phyloP scores from a whole-genome alignment of 2,888 invertebrate species.

The Oconnorella tubifera region DNA sequence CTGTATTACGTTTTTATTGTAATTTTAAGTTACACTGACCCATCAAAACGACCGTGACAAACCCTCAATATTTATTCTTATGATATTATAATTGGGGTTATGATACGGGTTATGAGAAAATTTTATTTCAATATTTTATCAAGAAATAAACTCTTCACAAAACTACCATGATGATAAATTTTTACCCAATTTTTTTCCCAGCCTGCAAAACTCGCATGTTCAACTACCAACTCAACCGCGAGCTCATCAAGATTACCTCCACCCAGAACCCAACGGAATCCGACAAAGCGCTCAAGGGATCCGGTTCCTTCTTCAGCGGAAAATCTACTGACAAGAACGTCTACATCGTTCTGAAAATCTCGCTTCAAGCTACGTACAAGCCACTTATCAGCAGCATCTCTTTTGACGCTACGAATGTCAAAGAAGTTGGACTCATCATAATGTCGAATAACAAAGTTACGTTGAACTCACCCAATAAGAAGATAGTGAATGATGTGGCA shows the following conservation, averaged over 20 bases:
- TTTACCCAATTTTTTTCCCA: too few relatives aligned
- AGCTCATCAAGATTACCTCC: constrained; percentile 1
- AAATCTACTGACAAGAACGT: background rate
- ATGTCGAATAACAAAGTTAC: background rate
- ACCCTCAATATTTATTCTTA: too few relatives aligned
- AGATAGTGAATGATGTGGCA: background rate
- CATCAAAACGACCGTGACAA: too few relatives aligned
- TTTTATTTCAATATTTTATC: too few relatives aligned
- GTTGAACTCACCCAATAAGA: background rate
- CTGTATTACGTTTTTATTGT: too few relatives aligned
- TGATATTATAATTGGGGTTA: too few relatives aligned
- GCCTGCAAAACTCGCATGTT: constrained; percentile 2
- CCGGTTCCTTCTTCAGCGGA: background rate
- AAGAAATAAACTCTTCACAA: too few relatives aligned
- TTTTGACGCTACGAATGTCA: background rate
- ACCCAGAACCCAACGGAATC: background rate
- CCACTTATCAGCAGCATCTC: background rate
- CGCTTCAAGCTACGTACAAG: background rate
- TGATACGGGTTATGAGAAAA: too few relatives aligned
- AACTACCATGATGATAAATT: too few relatives aligned
- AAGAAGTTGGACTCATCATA: background rate
- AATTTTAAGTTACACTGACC: too few relatives aligned
- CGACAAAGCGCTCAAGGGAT: background rate
- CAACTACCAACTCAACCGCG: constrained; percentile 5
- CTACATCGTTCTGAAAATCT: background rate